These are phyloP conservation scores for Anguilla japonica DNA, from an alignment of 2,113 vertebrate species.

Conservation along the genomic window DNA sequence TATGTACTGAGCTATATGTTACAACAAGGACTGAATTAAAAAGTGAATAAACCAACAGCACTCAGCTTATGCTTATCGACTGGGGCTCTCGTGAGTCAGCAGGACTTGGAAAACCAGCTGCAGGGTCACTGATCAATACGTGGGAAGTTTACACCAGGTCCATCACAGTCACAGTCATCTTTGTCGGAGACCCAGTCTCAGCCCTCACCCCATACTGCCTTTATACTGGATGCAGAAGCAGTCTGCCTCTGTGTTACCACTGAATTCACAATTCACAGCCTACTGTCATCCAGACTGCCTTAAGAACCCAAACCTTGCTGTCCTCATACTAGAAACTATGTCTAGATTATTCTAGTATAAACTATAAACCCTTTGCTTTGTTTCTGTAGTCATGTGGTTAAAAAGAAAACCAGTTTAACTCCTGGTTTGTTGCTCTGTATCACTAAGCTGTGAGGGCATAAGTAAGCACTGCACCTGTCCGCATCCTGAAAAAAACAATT, in stretches of 20 bases:
- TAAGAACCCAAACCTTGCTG: background rate
- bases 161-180: background rate
- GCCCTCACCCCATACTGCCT: background rate
- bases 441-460: too few species aligned
- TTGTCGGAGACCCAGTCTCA: background rate
- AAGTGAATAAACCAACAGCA: constrained; percentile 14
- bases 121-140: constrained; percentile 2
- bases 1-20: background rate
- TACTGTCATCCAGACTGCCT: background rate
- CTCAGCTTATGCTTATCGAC: background rate
- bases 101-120: background rate
- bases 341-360: too few species aligned
- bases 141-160: background rate
- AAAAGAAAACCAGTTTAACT: too few species aligned
- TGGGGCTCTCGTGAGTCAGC: constrained; percentile 6
- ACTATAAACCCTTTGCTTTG: too few species aligned
- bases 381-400: too few species aligned
- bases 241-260: too few species aligned
- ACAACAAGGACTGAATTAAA: constrained; percentile 22
- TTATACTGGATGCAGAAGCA: background rate
- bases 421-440: too few species aligned
- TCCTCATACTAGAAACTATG: too few species aligned
- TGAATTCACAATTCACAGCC: background rate
- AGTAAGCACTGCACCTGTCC: too few species aligned
- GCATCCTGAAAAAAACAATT: too few species aligned